These are phyloP conservation scores for Acleris literana DNA, from an alignment of 2,888 invertebrate species.

Conservation along the genomic window DNA sequence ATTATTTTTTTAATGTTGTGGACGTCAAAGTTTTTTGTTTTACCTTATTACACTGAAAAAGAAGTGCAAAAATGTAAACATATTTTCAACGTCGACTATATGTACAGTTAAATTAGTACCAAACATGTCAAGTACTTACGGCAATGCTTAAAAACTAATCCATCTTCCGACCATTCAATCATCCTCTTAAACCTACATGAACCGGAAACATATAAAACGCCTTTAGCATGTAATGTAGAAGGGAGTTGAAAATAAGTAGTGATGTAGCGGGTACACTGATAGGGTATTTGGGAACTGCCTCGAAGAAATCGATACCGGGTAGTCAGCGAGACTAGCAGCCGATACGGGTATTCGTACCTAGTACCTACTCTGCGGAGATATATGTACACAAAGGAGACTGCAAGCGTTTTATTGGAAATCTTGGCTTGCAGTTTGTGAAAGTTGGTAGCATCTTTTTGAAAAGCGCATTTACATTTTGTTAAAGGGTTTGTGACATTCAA, in stretches of 20 bases:
- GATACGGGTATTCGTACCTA: constrained; percentile 1
- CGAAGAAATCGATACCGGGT: constrained; percentile 57
- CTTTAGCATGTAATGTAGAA: constrained; percentile 24
- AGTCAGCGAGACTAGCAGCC: constrained; percentile 49
- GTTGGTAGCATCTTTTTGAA: neutral
- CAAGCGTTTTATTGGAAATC: constrained; percentile 5
- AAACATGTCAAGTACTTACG: too few relatives aligned
- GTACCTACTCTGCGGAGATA: neutral
- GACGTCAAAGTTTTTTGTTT: too few relatives aligned
- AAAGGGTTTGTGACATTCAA: too few relatives aligned
- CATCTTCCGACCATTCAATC: constrained; percentile 5
- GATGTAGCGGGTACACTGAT: constrained; percentile 19
- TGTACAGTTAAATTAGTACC: too few relatives aligned
- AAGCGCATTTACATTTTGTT: neutral
- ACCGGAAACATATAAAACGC: constrained; percentile 25
- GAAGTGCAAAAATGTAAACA: too few relatives aligned
- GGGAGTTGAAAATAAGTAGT: constrained; percentile 28
- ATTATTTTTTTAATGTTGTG: too few relatives aligned
- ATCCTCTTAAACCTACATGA: constrained; percentile 4
- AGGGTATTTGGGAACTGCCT: constrained; percentile 46
- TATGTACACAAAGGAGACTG: neutral
- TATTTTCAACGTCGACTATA: too few relatives aligned
- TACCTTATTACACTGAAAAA: too few relatives aligned
- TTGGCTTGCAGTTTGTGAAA: neutral
- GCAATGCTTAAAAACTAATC: neutral